Base-by-base conservation (phyloP, 2,888 invertebrate genomes). In the Gerris lacustris region DNA sequence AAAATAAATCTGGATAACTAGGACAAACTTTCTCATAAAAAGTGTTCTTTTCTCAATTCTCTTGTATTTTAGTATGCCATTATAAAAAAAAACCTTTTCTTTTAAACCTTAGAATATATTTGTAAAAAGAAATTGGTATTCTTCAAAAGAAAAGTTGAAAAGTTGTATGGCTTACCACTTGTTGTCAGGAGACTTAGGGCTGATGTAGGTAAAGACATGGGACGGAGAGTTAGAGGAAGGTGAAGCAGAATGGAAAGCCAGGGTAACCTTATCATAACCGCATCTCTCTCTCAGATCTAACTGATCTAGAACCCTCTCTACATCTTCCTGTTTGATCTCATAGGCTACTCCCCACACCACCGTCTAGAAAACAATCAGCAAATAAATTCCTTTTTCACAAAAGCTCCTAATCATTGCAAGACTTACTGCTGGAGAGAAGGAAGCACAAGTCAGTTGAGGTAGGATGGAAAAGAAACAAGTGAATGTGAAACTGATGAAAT, bases 281-380 rank as follows among this genome's bases (percentile, higher is more conserved):
- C 92, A 94, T 79, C 94, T 94, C 81, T 98, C 97, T 77, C 97
- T 84, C 78, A 86, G 89, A 79, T 97, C 96, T 75, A 98, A 83
- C 79, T 96, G 91, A 69, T 86, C 83, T 1, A 90, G 84, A 0
- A 96, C 95, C 73, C 83, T 80, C 7, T 86, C 83, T 74, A 86
- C 85, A 73, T 94, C 86, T 67, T 86, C 81, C 0, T 84, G 80
- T 6, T 86, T 85, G 77, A 98, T 93, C 81, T 91, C 88, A 80
- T 95, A 97, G 0, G 96, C 96, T 15, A 96, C 84, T 5, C 97
- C 97, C 89, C 94, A 96, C 0, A 96, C 96, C 77, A 82, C 82
- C 72, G 86, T 87, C 80, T 85, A 75, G 66, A 78, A 77, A 70
- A 75, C 71, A 55, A 55, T 15, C 9, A 55, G 55, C 55, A 55